These are phyloP conservation scores for Oceanodroma tethys DNA, from an alignment of 2,113 vertebrate species.

Conservation along the genomic window DNA sequence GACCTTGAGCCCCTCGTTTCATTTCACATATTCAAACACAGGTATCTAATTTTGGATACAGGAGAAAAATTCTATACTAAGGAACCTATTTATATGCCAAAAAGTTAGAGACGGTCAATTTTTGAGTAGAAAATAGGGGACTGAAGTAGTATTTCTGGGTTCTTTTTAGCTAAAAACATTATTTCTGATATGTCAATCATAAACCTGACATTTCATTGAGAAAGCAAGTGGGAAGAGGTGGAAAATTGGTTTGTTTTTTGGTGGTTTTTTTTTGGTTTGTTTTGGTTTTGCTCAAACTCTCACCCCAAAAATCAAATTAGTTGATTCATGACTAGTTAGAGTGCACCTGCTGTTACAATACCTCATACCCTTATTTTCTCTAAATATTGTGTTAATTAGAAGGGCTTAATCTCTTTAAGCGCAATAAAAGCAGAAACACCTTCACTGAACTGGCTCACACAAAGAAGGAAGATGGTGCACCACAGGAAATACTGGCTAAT, in stretches of 20 bases:
- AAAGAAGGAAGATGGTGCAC: neutral
- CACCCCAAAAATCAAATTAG: neutral
- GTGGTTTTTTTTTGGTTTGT: neutral
- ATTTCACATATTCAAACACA: neutral
- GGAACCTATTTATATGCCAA: neutral
- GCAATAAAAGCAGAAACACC: neutral
- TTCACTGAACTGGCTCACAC: neutral
- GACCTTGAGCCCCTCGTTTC: neutral
- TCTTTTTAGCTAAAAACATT: neutral
- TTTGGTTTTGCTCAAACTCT: neutral
- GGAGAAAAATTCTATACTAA: neutral
- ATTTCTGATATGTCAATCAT: neutral
- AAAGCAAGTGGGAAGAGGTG: neutral
- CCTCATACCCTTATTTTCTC: neutral
- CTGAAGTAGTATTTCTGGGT: neutral
- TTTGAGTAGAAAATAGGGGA: neutral
- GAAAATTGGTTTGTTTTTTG: neutral
- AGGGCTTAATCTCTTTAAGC: neutral
- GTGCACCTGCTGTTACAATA: neutral
- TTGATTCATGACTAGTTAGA: neutral
- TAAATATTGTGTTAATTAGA: neutral
- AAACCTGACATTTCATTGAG: neutral
- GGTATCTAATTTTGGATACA: neutral
- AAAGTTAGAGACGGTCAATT: neutral
- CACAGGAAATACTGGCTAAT: neutral